Base-by-base conservation (phyloP, 30 jellyfish, hydroid and myxozoan species). In the Hydractinia symbiolongicarpus region DNA sequence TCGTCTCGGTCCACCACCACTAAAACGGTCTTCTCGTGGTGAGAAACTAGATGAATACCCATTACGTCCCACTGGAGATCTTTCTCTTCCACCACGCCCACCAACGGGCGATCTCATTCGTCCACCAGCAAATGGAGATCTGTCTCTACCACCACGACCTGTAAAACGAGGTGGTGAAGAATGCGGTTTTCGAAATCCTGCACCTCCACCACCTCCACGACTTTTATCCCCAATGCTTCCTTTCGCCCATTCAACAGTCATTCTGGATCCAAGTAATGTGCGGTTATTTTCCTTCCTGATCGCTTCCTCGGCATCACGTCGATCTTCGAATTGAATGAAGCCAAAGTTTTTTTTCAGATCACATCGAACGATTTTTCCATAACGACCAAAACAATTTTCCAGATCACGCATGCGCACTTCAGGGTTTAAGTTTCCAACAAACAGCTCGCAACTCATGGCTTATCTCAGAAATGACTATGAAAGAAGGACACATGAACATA, bases 171-270 rank as follows among this genome's bases (percentile, higher is more conserved):
- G 72, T 13, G 61, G 72, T 50, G 85, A 64, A 72, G 81, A 72
- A 77, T 77, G 85, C 9, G 85, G 85, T 55, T 77, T 77, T 0
- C 85, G 85, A 77, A 77, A 77, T 7, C 74, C 74, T 8, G 55
- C 79, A 16, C 79, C 66, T 21, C 83, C 83, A 75, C 83, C 40
- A 16, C 84, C 15, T 1, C 83, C 84, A 9, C 74, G 40, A 4
- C 50, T 57, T 53, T 81, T 86, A 66, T 87, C 96, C 5, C 95
- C 95, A 76, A 87, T 81, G 53, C 95, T 86, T 54, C 98, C 98
- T 56, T 85, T 84, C 5, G 98, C 96, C 96, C 96, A 87, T 52
- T 93, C 96, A 66, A 93, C 98, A 74, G 89, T 88, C 77, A 93
- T 86, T 54, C 88, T 81, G 16, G 98, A 93, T 8, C 98, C 98